Evolutionary conservation across 1,140 invertebrate species (phyloP).

Genomic region (Drosophila busckii): DNA sequence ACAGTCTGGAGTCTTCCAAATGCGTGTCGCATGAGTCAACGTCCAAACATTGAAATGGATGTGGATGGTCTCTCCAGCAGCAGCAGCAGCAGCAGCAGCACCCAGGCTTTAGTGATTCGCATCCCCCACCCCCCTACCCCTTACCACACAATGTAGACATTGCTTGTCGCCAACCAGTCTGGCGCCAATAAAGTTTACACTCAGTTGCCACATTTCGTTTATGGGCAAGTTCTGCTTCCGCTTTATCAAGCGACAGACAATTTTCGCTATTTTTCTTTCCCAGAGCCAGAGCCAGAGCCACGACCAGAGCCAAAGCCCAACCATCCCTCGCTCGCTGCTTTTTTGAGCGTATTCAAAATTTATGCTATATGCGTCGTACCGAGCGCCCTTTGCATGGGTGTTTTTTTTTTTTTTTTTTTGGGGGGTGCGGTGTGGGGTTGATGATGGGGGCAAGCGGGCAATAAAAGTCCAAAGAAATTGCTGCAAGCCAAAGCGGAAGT

Average conservation of each 20-base stretch:
- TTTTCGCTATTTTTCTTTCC: slow-evolving; percentile 66
- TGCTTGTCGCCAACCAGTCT: slow-evolving; percentile 69
- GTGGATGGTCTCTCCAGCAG: background rate
- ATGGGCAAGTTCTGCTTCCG: slow-evolving; percentile 76
- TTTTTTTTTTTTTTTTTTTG: too few species aligned
- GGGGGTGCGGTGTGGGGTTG: too few species aligned
- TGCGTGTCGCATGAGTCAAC: slow-evolving; percentile 68
- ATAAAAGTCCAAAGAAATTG: slow-evolving; percentile 75
- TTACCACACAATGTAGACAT: slow-evolving; percentile 37
- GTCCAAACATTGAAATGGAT: slow-evolving; percentile 33
- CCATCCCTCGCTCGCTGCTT: background rate
- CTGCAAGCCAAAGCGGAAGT: slow-evolving; percentile 71
- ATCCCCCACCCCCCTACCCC: background rate
- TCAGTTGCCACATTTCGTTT: slow-evolving; percentile 77
- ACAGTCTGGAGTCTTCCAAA: slow-evolving; percentile 24
- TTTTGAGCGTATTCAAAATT: slow-evolving; percentile 69
- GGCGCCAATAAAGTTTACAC: slow-evolving; percentile 78
- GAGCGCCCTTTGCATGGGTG: too few species aligned
- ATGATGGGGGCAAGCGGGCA: slow-evolving; percentile 25
- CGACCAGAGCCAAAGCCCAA: background rate
- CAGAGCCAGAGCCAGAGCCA: slow-evolving; percentile 4
- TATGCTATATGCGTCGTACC: slow-evolving; percentile 70
- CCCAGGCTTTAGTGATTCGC: background rate
- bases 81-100: background rate
- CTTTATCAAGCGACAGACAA: slow-evolving; percentile 76